A percentile compares a stretch with the other conserved stretches of the same genome.
Conservation (phyloP, 2,888 invertebrate species). For the Fragum fragum region DNA sequence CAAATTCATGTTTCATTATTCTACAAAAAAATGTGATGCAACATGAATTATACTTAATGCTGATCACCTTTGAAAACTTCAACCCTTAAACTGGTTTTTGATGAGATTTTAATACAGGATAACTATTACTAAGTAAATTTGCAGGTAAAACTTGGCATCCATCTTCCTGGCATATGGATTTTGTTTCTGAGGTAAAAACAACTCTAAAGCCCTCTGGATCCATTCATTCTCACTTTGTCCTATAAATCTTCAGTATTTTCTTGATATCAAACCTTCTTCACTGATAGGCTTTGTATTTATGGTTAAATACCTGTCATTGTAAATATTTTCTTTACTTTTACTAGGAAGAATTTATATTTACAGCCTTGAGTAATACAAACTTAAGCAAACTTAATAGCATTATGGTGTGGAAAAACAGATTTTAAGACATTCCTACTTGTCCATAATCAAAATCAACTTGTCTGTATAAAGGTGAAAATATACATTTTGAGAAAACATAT, state of each 20-base stretch:
- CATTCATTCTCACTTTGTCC: conserved; percentile 13
- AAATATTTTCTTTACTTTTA: background rate
- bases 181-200: background rate
- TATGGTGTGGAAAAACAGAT: too few species aligned
- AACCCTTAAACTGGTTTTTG: too few species aligned
- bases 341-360: background rate
- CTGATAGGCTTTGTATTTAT: conserved; percentile 25
- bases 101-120: conserved; percentile 2
- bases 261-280: conserved; percentile 11
- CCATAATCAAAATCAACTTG: too few species aligned
- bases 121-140: conserved; percentile 22
- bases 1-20: too few species aligned
- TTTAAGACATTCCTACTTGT: too few species aligned
- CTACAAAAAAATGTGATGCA: background rate
- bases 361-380: background rate
- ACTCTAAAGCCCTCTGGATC: background rate
- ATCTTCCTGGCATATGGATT: conserved; percentile 12
- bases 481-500: too few species aligned
- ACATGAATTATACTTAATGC: background rate
- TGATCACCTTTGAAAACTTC: background rate
- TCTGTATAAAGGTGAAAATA: too few species aligned
- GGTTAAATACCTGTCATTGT: background rate
- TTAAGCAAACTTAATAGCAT: too few species aligned
- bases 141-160: conserved; percentile 17
- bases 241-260: conserved; percentile 1